Percentiles rank a stretch among this genome's conserved stretches.
These are phyloP conservation scores for Vidua chalybeata DNA, from an alignment of 2,113 vertebrate genomes.

Conservation along the genomic window DNA sequence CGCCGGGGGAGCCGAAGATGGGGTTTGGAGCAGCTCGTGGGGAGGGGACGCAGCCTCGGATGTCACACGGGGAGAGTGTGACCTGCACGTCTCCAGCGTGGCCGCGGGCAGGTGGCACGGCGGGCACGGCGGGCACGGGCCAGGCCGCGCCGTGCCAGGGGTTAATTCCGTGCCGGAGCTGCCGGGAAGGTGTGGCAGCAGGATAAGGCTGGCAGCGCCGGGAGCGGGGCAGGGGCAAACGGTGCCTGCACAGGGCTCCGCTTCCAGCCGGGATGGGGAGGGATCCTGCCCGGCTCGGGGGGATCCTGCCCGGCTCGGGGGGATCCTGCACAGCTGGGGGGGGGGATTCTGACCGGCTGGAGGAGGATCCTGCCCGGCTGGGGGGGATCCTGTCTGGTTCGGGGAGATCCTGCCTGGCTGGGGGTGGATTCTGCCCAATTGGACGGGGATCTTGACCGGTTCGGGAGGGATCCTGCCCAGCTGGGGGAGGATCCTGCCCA, in stretches of 20 bases:
- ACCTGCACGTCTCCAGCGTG: rapidly evolving
- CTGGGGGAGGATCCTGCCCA: too few species aligned
- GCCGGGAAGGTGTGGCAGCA: background rate
- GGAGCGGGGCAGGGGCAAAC: background rate
- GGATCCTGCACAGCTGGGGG: too few species aligned
- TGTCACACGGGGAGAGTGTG: rapidly evolving
- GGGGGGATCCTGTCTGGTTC: background rate
- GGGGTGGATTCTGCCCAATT: too few species aligned
- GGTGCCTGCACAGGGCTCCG: rapidly evolving
- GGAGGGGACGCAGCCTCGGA: rapidly evolving
- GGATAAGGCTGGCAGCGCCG: background rate
- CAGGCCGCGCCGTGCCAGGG: background rate
- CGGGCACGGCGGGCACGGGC: background rate
- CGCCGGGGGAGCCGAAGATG: rapidly evolving
- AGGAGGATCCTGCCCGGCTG: too few species aligned
- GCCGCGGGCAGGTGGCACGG: rapidly evolving
- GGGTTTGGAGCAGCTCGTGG: background rate
- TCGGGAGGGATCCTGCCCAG: too few species aligned
- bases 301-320: background rate
- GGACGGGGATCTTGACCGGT: too few species aligned
- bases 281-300: background rate
- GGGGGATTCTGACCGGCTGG: too few species aligned
- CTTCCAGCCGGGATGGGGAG: background rate
- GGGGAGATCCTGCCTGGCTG: too few species aligned
- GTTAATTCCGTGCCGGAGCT: background rate